phyloP scores from a whole-genome alignment of 2,797 vertebrate species.

The Adelosebastes latens region DNA sequence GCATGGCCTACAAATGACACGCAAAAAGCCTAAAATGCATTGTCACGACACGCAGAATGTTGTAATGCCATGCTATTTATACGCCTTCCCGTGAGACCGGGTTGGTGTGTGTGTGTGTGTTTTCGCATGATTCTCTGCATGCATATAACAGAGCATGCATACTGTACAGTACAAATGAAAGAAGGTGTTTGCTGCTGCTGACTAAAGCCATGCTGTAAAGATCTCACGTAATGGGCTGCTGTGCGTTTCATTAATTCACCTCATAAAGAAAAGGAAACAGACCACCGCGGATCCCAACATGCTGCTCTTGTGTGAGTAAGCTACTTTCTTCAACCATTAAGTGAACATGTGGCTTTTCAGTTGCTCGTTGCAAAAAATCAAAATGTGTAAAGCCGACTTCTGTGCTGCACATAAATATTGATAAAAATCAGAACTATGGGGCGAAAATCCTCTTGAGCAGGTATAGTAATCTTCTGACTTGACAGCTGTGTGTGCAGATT shows the following conservation, averaged over 20 bases:
- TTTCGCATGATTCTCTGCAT: not conserved
- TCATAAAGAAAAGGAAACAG: conserved; percentile 49
- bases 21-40: no score
- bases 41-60: no score
- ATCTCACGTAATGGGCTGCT: conserved; percentile 42
- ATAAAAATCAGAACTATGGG: not conserved
- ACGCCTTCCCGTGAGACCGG: no score
- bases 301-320: conserved; percentile 4
- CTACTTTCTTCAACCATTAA: not conserved
- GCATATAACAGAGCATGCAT: not conserved
- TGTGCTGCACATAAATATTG: not conserved
- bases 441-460: not conserved
- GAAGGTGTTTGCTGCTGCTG: conserved; percentile 27
- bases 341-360: conserved; percentile 4
- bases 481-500: conserved; percentile 35
- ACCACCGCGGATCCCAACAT: conserved; percentile 31
- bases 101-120: not conserved
- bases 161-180: conserved; percentile 31
- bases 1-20: no score
- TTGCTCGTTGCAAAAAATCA: conserved; percentile 9
- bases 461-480: not conserved
- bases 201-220: conserved; percentile 18
- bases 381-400: not conserved
- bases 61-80: no score
- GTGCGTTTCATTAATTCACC: conserved; percentile 57